A percentile compares a stretch with the other conserved stretches of the same genome.
These are phyloP conservation scores for Papilio polytes DNA, from an alignment of 1,140 invertebrate genomes.

Conservation along the genomic window DNA sequence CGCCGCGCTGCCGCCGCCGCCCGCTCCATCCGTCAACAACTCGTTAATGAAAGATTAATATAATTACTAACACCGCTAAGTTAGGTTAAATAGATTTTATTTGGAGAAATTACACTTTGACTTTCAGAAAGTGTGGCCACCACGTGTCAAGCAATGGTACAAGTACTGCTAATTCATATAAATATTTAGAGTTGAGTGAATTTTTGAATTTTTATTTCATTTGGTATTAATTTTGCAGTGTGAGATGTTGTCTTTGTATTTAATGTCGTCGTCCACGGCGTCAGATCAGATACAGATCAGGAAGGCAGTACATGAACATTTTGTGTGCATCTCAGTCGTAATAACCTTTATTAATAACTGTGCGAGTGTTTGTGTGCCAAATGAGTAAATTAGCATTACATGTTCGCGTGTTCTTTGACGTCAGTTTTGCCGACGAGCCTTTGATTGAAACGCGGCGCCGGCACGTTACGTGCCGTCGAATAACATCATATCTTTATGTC, in stretches of 20 bases:
- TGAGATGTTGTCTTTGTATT: too few relatives aligned
- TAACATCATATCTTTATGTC: constrained; percentile 1
- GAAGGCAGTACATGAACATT: too few relatives aligned
- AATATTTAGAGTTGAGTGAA: neutral
- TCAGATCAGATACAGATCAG: too few relatives aligned
- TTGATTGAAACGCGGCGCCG: neutral
- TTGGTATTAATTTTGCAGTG: neutral
- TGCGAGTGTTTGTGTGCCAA: neutral
- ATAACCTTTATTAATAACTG: neutral
- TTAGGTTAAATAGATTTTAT: neutral
- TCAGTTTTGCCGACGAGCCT: neutral
- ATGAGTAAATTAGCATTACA: neutral
- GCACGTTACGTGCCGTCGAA: neutral
- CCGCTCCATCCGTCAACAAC: neutral
- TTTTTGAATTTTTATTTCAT: neutral
- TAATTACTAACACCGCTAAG: neutral
- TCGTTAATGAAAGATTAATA: neutral
- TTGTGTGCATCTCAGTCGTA: neutral
- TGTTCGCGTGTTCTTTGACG: neutral
- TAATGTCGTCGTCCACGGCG: too few relatives aligned
- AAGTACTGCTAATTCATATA: neutral
- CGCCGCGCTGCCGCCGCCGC: neutral
- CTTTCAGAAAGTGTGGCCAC: neutral
- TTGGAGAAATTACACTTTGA: neutral
- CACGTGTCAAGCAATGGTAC: neutral